These are phyloP conservation scores for Lates japonicus DNA, from an alignment of 2,797 vertebrate genomes.

Conservation along the genomic window DNA sequence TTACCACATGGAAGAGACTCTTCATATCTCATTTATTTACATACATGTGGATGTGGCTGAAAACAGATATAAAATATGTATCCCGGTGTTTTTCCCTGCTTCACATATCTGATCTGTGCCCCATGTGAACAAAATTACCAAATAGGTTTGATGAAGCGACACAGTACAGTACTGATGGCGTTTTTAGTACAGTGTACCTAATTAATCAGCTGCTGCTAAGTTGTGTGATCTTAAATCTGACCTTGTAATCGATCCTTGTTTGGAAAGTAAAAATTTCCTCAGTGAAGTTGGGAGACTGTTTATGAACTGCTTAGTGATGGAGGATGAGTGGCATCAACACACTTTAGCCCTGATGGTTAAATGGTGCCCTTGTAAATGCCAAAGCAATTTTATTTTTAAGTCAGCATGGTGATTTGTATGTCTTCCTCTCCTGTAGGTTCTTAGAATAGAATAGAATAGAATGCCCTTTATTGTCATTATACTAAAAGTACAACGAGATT, in stretches of 20 bases:
- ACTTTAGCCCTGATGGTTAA: not conserved
- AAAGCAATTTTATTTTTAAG: slow-evolving; percentile 1
- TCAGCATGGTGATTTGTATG: not conserved
- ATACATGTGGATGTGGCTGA: not conserved
- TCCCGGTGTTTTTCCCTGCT: not conserved
- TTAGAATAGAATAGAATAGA: too few species aligned
- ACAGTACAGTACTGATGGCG: too few species aligned
- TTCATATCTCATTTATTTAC: not conserved
- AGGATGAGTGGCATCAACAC: not conserved
- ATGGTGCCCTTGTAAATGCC: not conserved
- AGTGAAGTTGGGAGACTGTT: not conserved
- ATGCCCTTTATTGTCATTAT: too few species aligned
- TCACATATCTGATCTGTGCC: not conserved
- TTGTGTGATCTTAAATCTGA: not conserved
- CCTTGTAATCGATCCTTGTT: not conserved
- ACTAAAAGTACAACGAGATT: too few species aligned
- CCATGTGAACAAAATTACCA: too few species aligned
- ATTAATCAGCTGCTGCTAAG: not conserved
- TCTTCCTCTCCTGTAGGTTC: not conserved
- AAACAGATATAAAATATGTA: not conserved
- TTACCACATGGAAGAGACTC: not conserved
- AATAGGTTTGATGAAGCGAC: too few species aligned
- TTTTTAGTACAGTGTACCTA: not conserved
- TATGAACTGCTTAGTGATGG: not conserved
- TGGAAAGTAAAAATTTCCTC: not conserved